Base-by-base conservation (phyloP, 2,113 vertebrate species). In the Burhinus bistriatus region DNA sequence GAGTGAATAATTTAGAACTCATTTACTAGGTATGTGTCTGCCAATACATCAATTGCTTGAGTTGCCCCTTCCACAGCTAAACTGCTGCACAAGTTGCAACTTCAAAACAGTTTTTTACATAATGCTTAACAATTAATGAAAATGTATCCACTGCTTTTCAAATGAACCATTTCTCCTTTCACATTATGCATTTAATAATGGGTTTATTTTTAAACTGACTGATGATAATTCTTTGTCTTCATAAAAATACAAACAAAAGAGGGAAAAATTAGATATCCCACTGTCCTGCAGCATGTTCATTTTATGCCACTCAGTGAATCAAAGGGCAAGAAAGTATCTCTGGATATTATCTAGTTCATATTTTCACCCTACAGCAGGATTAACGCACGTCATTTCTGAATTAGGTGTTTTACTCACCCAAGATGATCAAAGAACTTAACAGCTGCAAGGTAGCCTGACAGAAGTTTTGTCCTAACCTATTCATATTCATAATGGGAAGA, bases 61-160 rank as follows among this genome's bases (percentile, higher is more conserved):
- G 87, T 36, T 88, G 62, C 9, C 36, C 18, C 23, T 93, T 91
- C 49, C 85, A 94, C n/a, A 96, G 55, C 42, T 89, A 32, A 95
- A 76, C 75, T 72, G 51, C 42, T 70, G 49, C 79, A 80, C n/a
- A 70, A 83, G 44, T 12, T 51, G 51, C 51, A 78, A 73, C 62
- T 89, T 78, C 86, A 87, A 96, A 96, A 97, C 66, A 94, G 49
- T 90, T 96, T 95, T 81, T 98, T 90, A 89, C n/a, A 68, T n/a
- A 47, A 51, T 77, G 84, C 79, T 95, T 97, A 89, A 96, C 55
- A 93, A 95, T 94, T 97, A 97, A 97, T 96, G 86, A 94, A 89
- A 94, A 86, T 17, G 45, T 68, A 85, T 80, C 70, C 49, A 64
- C 32, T 92, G 81, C 78, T 97, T 98, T 97, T 89, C 93, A 97